Evolutionary conservation across 92 coral and sea anemone genomes (phyloP), one percentile per base, ranked within the genome.

Genomic region (Pocillopora grandis): DNA sequence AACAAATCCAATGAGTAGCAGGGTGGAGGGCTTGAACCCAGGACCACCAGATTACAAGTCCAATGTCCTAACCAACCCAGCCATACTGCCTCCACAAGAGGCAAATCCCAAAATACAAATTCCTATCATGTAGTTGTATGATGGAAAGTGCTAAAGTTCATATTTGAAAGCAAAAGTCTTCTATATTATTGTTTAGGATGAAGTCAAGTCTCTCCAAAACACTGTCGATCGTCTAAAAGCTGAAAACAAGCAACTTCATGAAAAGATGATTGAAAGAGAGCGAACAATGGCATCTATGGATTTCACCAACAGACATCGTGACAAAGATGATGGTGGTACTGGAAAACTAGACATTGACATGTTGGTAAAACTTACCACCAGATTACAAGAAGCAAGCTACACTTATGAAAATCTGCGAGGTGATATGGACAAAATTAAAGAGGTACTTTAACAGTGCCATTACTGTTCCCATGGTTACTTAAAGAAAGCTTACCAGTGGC

Each of bases 311-410:
- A 90, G 90, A 35, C 88, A 85, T 21, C 83, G 88, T 59, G 77
- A 20, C 78, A 86, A 79, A 37, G 88, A 89, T 10, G 94, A 89
- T 27, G 87, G 87, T 31, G 85, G 88, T 42, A 42, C 52, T 56
- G 77, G 80, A 7, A 88, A 90, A 79, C 84, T 81, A 62, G 98
- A 94, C 71, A 90, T 94, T 62, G 95, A 92, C 67, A 94, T 94
- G 93, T 61, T 94, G 80, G 94, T 94, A 18, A 94, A 89, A 75
- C 88, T 97, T 49, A 97, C 99, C 0, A 84, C 98, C 23, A 92
- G 93, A 71, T 74, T 97, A 33, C 99, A 97, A 74, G 98, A 97
- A 95, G 96, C 98, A 77, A 97, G 98, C 76, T 83, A 93, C 14
- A 94, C 98, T 9, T 97, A 92, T 77, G 99, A 97, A 80, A 92